These are phyloP conservation scores for Forbesichthys papilliferus DNA, from an alignment of 2,113 vertebrate species.

Conservation along the genomic window DNA sequence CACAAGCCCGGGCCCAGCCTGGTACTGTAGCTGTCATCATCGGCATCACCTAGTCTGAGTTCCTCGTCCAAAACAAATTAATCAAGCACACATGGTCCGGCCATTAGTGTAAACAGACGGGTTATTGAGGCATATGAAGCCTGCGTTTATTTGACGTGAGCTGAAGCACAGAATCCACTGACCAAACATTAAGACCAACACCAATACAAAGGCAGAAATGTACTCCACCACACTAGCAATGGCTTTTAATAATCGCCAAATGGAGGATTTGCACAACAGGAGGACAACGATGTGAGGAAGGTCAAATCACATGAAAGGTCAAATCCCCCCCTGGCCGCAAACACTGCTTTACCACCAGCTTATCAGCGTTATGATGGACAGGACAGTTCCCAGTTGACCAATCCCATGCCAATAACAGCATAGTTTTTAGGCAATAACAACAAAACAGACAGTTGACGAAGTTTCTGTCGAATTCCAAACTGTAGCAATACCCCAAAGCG, in stretches of 20 bases:
- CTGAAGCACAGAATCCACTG: not conserved
- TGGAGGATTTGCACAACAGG: constrained; percentile 7
- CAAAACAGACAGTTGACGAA: too few species aligned
- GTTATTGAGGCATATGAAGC: too few species aligned
- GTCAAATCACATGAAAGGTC: constrained; percentile 60
- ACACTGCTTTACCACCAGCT: constrained; percentile 50
- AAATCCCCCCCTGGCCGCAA: constrained; percentile 47
- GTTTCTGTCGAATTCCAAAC: not conserved
- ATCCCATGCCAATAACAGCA: constrained; percentile 14
- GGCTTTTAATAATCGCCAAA: not conserved
- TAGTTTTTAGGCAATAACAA: not conserved
- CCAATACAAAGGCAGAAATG: too few species aligned
- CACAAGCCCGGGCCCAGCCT: constrained; percentile 32
- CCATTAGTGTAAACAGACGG: constrained; percentile 20
- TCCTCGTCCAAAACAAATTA: constrained; percentile 37
- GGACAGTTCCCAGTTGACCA: constrained; percentile 60
- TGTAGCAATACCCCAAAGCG: constrained; percentile 17
- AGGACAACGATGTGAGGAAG: constrained; percentile 44
- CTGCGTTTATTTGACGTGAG: constrained; percentile 3
- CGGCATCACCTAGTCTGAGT: constrained; percentile 29
- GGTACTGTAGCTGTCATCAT: constrained; percentile 32
- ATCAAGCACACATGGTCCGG: constrained; percentile 28
- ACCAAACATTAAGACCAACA: not conserved
- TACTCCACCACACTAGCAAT: too few species aligned
- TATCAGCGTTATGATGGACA: constrained; percentile 64